These are phyloP conservation scores for Drosophila koepferae DNA, from an alignment of 2,888 invertebrate genomes.

Conservation along the genomic window DNA sequence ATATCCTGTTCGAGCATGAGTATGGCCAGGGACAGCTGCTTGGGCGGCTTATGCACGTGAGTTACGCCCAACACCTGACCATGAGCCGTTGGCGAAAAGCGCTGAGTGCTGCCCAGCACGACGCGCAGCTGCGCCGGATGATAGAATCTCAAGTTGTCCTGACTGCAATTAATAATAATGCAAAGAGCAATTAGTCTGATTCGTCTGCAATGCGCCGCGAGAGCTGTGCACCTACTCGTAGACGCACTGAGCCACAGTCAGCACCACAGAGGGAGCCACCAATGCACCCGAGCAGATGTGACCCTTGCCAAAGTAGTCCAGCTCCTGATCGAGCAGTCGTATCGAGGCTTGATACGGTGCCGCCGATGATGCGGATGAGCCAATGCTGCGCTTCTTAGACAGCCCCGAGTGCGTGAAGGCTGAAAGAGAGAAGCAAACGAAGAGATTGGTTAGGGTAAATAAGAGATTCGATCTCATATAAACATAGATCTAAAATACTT, in stretches of 20 bases:
- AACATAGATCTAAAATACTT: neutral
- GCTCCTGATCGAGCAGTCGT: conserved; percentile 69
- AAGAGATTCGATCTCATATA: neutral
- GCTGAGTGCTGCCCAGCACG: conserved; percentile 73
- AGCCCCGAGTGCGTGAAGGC: conserved; percentile 64
- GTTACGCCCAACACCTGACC: conserved; percentile 73
- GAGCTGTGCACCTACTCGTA: conserved; percentile 70
- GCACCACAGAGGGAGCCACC: conserved; percentile 79
- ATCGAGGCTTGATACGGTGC: conserved; percentile 82
- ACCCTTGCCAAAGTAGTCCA: conserved; percentile 76
- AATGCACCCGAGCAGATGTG: conserved; percentile 83
- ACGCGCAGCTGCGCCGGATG: conserved; percentile 82
- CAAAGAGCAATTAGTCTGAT: neutral
- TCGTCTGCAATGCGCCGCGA: neutral
- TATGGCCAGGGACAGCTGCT: conserved; percentile 71
- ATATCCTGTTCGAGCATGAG: conserved; percentile 80
- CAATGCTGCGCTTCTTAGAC: conserved; percentile 48
- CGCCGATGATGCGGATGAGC: neutral
- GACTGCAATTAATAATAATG: conserved; percentile 22
- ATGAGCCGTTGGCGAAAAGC: conserved; percentile 58
- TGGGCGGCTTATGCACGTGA: conserved; percentile 73
- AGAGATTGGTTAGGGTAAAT: no score
- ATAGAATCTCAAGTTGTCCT: conserved; percentile 46
- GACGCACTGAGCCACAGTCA: conserved; percentile 80
- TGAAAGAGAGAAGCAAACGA: neutral